Conservation (phyloP, 2,888 invertebrate genomes). For the Limenitis arthemis region DNA sequence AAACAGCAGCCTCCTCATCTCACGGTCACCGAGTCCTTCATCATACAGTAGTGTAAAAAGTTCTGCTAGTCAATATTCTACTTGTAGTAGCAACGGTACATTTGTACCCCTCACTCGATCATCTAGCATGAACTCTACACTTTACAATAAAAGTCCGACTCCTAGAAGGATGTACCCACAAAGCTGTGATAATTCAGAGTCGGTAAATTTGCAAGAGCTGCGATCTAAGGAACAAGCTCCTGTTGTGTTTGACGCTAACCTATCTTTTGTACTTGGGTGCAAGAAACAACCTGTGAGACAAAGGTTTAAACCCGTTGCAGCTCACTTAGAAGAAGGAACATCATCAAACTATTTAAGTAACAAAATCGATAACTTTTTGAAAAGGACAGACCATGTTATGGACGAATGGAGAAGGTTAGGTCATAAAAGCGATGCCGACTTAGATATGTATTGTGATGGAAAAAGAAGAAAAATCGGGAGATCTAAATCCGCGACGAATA, state of each 20-base stretch:
- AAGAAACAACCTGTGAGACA: constrained; percentile 79
- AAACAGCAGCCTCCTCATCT: constrained; percentile 44
- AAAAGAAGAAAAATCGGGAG: constrained; percentile 65
- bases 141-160: constrained; percentile 60
- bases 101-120: constrained; percentile 57
- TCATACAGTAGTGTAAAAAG: constrained; percentile 52
- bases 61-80: constrained; percentile 59
- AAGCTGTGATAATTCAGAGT: constrained; percentile 56
- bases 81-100: constrained; percentile 62
- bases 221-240: constrained; percentile 80
- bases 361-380: constrained; percentile 85
- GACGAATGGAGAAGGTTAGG: constrained; percentile 87
- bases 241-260: constrained; percentile 86
- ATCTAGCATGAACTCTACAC: constrained; percentile 54
- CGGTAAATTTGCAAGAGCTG: constrained; percentile 71
- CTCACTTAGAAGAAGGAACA: constrained; percentile 82
- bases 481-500: constrained; percentile 85
- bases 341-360: constrained; percentile 82
- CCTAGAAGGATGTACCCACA: constrained; percentile 82
- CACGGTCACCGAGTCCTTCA: constrained; percentile 73
- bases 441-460: constrained; percentile 45
- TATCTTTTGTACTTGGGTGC: constrained; percentile 84
- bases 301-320: constrained; percentile 79
- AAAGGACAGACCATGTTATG: constrained; percentile 89
- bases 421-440: constrained; percentile 67